Evolutionary conservation across 2,113 vertebrate species (phyloP), one percentile per base, ranked within the genome.

Genomic region (Toxotes jaculatrix): DNA sequence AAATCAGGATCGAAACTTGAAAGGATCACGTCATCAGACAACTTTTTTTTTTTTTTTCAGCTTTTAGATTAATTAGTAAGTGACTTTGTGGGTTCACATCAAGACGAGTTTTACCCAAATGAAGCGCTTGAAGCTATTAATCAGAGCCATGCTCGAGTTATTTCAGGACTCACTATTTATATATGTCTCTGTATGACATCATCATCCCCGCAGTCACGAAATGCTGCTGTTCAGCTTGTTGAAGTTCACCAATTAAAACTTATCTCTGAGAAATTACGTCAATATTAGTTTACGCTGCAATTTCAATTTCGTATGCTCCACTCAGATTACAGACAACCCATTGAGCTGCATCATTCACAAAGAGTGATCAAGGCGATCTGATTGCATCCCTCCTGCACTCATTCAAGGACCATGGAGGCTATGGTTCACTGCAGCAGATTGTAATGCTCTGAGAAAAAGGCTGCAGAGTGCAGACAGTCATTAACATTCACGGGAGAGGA

Each of bases 401-500:
- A 79, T 77, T 87, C 36, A 85, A 53, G 31, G 86, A 47, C 66
- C 36, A 14, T 12, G 14, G 55, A 80, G 56, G 69, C 75, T 83
- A 64, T 32, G 86, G 75, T 82, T 91, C 79, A 88, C 78, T 91
- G 88, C 91, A 93, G 92, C 85, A 83, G 80, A 79, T 59, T 74
- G 77, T 72, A 80, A 87, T 49, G 77, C 86, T 84, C 62, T 19
- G 76, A 92, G 76, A 89, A 72, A 84, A 84, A 88, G 85, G 83
- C 87, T 91, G 86, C 88, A 89, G 86, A 85, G 72, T 87, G 88
- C 66, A 88, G 84, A 85, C 88, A 80, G 67, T 91, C 89, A 92
- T 94, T 93, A 92, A 92, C 80, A 92, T 92, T 92, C 93, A 91
- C 85, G 68, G 71, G 84, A 87, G 91, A 87, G 77, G 84, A 87